Conservation (phyloP, 2,888 invertebrate species). For the Drosophila picticornis region DNA sequence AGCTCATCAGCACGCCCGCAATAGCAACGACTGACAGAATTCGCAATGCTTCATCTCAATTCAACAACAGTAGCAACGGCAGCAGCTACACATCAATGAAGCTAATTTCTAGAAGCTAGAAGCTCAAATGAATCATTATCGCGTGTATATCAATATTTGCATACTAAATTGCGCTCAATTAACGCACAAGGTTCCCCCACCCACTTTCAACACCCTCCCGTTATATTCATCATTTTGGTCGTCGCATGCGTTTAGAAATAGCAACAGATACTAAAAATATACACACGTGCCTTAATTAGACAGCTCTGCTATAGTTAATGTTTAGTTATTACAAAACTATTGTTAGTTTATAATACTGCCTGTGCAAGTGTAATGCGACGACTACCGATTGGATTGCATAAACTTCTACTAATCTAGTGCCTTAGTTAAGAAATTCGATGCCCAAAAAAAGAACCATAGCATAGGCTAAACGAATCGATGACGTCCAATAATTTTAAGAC, state of each 20-base stretch:
- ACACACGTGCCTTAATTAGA: conserved; percentile 74
- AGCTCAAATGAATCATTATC: conserved; percentile 69
- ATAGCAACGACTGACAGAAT: conserved; percentile 57
- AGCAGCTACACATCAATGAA: conserved; percentile 24
- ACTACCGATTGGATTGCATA: conserved; percentile 69
- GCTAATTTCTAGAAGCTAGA: conserved; percentile 21
- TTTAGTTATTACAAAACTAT: conserved; percentile 48
- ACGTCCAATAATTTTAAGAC: conserved; percentile 57
- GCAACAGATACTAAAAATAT: conserved; percentile 56
- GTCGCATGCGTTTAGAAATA: conserved; percentile 59
- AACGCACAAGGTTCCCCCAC: conserved; percentile 46
- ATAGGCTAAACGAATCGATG: conserved; percentile 36
- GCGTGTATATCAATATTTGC: conserved; percentile 64
- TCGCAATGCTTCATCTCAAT: conserved; percentile 37
- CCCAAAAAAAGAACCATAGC: conserved; percentile 23
- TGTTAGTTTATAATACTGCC: conserved; percentile 48
- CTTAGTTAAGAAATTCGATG: conserved; percentile 50
- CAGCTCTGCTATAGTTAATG: conserved; percentile 52
- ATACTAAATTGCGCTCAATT: conserved; percentile 71
- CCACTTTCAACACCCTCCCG: conserved; percentile 12
- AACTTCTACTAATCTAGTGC: conserved; percentile 72
- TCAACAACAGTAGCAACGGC: conserved; percentile 12
- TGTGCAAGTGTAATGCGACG: conserved; percentile 34
- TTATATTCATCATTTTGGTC: conserved; percentile 18
- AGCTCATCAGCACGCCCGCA: conserved; percentile 34